These are phyloP conservation scores for Coracopsis vasa DNA, from an alignment of 2,113 vertebrate species.

Conservation along the genomic window DNA sequence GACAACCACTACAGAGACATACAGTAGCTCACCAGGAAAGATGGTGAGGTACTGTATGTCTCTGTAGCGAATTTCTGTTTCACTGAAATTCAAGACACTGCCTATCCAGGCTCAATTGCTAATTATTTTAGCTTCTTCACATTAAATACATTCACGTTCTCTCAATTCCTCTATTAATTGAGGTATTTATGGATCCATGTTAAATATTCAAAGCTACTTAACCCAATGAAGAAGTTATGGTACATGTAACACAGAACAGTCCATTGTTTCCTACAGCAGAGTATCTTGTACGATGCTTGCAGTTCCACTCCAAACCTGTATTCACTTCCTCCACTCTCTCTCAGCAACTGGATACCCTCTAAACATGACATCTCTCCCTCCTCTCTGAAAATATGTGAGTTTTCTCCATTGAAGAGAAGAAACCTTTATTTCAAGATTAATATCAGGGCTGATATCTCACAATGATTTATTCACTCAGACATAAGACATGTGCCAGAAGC, in stretches of 20 bases:
- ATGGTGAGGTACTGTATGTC: background rate
- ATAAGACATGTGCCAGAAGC: background rate
- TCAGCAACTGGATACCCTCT: background rate
- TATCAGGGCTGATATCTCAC: background rate
- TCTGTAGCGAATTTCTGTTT: background rate
- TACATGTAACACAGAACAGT: background rate
- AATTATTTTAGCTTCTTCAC: background rate
- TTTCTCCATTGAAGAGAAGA: background rate
- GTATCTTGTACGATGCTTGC: background rate
- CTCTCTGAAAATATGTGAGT: background rate
- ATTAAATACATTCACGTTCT: background rate
- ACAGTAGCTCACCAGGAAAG: background rate
- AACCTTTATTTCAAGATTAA: background rate
- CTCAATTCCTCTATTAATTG: background rate
- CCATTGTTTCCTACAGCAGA: background rate
- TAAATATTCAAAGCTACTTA: background rate
- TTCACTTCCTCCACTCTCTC: background rate
- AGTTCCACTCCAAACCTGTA: background rate
- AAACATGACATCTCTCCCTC: background rate
- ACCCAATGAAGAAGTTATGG: background rate
- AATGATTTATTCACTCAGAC: background rate
- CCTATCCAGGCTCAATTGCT: background rate
- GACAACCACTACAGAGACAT: background rate
- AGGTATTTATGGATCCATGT: background rate
- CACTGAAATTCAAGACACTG: background rate